Evolutionary conservation across 2,113 vertebrate species (phyloP), one percentile per base, ranked within the genome.

Genomic region (Xiphias gladius): DNA sequence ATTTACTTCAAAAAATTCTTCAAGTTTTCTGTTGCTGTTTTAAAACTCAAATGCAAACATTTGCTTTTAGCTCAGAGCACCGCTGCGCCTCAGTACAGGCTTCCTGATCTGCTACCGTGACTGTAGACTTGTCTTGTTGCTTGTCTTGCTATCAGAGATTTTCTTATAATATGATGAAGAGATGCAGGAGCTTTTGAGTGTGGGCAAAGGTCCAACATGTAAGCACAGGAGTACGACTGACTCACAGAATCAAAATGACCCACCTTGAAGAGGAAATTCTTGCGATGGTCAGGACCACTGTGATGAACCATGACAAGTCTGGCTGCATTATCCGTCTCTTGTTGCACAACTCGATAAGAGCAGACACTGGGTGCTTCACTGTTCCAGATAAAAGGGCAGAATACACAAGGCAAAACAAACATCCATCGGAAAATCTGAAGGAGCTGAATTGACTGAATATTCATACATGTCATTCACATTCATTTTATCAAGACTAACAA

Each of bases 361-460:
- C 98, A 48, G 98, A 99, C 85, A 99, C 98, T 0, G 98, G 98
- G 87, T 99, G 98, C 88, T 99, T 99, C 78, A 98, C 98, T 99
- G 79, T 1, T 35, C 13, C 48, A 39, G n/a, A 71, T 0, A 37
- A 28, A 69, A 35, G 54, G 9, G 5, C 7, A 64, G 11, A 57
- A n/a, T 43, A 35, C 3, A 73, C 10, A 12, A 48, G 12, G 24
- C 16, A n/a, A n/a, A n/a, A 22, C 16, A 52, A 5, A 63, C 37
- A 20, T 50, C 16, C 17, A 50, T 19, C 46, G 46, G 19, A 7
- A 6, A 50, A 22, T 41, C 22, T 50, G 0, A 17, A 37, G 12
- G 2, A 61, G 52, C 0, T n/a, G 30, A 14, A 28, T 1, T 10
- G 37, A 39, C 9, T 10, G 9, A 10, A 39, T 39, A 39, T 39